Evolutionary conservation across 2,113 vertebrate genomes (phyloP).

Genomic region (Carassius auratus): DNA sequence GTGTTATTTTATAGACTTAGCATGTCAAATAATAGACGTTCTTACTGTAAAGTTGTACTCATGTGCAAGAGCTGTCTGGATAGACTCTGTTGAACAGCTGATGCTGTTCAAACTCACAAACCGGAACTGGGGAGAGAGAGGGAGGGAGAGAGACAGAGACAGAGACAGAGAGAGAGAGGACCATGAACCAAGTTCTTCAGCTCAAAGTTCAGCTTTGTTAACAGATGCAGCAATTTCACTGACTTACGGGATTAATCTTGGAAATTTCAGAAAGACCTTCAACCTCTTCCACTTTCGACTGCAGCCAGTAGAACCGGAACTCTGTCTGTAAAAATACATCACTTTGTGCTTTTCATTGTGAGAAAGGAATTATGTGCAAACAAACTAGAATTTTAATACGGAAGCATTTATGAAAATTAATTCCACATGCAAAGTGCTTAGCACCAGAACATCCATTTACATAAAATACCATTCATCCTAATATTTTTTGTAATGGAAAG

Average conservation of each 20-base stretch:
- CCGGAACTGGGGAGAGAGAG: slow-evolving; percentile 80
- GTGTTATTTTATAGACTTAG: too few relatives aligned
- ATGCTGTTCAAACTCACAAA: slow-evolving; percentile 88
- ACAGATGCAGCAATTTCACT: not conserved
- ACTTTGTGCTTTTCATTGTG: not conserved
- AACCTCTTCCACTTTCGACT: slow-evolving; percentile 90
- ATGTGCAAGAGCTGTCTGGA: slow-evolving; percentile 79
- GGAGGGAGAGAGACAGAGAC: slow-evolving; percentile 47
- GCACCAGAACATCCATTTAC: not conserved
- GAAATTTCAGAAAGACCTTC: slow-evolving; percentile 84
- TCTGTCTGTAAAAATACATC: slow-evolving; percentile 81
- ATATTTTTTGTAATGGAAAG: not conserved
- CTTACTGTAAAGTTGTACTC: slow-evolving; percentile 78
- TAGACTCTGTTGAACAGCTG: slow-evolving; percentile 80
- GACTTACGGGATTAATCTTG: slow-evolving; percentile 90
- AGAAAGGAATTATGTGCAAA: not conserved
- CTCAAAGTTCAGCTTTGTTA: not conserved
- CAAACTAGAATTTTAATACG: not conserved
- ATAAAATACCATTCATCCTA: not conserved
- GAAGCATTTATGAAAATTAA: not conserved
- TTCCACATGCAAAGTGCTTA: not conserved
- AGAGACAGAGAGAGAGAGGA: slow-evolving; percentile 53
- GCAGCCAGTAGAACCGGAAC: slow-evolving; percentile 97
- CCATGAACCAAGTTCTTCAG: not conserved
- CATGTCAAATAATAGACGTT: not conserved